Conservation (phyloP, 2,113 vertebrate genomes). For the Columba livia region DNA sequence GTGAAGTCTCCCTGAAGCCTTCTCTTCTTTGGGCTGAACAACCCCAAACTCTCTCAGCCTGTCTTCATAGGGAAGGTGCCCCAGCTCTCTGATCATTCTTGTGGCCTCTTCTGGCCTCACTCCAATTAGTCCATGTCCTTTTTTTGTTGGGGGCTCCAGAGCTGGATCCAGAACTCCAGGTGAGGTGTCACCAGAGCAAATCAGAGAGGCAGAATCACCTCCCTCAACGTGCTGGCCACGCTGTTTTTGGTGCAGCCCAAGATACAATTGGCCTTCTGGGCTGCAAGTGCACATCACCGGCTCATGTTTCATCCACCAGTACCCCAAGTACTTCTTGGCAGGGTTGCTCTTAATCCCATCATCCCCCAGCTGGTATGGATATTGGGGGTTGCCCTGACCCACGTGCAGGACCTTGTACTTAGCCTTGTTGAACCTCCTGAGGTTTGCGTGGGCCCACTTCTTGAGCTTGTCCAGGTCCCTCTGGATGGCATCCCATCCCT, state of each 20-base stretch:
- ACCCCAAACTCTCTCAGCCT: neutral
- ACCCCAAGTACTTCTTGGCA: accelerated
- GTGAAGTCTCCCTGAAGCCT: neutral
- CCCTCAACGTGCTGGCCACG: accelerated
- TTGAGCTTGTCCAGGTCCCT: neutral
- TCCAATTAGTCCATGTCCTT: accelerated
- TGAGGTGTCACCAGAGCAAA: neutral
- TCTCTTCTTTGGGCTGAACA: neutral
- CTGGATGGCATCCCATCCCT: neutral
- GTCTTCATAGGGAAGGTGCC: accelerated
- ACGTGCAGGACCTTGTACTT: neutral
- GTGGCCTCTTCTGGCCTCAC: accelerated
- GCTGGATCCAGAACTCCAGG: neutral
- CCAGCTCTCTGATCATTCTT: accelerated
- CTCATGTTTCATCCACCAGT: accelerated
- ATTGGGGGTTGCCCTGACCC: accelerated
- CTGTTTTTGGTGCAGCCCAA: neutral
- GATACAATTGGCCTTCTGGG: accelerated
- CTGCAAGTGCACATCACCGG: accelerated
- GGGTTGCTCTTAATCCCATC: neutral
- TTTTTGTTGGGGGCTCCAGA: accelerated
- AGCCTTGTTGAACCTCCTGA: neutral
- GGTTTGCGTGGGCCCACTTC: neutral
- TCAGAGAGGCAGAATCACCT: neutral
- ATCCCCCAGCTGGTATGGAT: neutral